These are phyloP conservation scores for Gymnothorax reevesii DNA, from an alignment of 2,797 vertebrate species.

Conservation along the genomic window DNA sequence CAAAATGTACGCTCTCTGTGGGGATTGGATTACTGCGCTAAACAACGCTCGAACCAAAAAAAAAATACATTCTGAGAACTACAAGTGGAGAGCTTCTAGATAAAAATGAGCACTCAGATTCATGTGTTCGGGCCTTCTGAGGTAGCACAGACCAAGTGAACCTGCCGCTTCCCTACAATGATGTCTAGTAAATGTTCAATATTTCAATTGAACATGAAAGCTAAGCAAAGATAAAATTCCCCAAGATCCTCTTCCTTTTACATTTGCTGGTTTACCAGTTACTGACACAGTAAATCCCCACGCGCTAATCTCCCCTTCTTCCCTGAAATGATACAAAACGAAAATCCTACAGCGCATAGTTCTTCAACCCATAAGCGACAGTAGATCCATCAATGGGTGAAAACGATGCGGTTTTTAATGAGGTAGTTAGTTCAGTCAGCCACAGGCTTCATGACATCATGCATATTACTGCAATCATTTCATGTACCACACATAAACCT, in stretches of 20 bases:
- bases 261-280: background rate
- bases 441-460: background rate
- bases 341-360: background rate
- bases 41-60: background rate
- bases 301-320: background rate
- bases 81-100: background rate
- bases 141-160: background rate
- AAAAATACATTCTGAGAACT: background rate
- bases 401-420: background rate
- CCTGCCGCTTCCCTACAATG: background rate
- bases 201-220: background rate
- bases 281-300: background rate
- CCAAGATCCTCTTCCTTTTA: slow-evolving; percentile 5
- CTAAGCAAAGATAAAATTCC: background rate
- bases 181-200: background rate
- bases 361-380: too few species aligned
- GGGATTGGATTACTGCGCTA: background rate
- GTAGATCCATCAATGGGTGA: background rate
- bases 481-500: background rate
- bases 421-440: background rate
- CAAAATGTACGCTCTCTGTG: background rate
- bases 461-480: background rate
- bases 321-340: background rate
- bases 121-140: background rate
- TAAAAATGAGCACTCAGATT: background rate